phyloP scores from a whole-genome alignment of 2,888 invertebrate genomes.

The Melieria omissa region DNA sequence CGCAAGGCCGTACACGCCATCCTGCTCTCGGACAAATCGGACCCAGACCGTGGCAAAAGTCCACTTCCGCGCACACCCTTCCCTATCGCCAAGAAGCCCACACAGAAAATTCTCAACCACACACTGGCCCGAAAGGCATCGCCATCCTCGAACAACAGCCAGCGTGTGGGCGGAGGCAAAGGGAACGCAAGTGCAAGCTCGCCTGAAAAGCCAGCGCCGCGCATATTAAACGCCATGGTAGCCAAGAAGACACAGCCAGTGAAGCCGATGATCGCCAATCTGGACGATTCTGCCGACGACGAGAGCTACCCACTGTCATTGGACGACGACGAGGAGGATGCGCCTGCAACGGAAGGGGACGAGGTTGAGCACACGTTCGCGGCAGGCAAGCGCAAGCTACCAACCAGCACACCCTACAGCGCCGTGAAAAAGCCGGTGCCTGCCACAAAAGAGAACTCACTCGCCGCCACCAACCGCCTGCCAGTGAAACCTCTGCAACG shows the following conservation, averaged over 20 bases:
- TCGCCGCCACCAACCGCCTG: slow-evolving; percentile 44
- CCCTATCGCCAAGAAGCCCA: slow-evolving; percentile 32
- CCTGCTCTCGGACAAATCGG: slow-evolving; percentile 48
- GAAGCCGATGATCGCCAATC: slow-evolving; percentile 59
- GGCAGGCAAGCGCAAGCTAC: slow-evolving; percentile 23
- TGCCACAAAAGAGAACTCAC: slow-evolving; percentile 45
- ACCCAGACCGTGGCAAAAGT: neutral
- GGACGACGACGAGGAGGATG: slow-evolving; percentile 49
- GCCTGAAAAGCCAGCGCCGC: slow-evolving; percentile 58
- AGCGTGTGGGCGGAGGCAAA: neutral
- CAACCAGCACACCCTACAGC: slow-evolving; percentile 26
- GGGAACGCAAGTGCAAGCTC: slow-evolving; percentile 19
- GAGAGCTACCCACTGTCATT: slow-evolving; percentile 50
- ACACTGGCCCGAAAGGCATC: slow-evolving; percentile 28
- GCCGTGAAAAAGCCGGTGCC: slow-evolving; percentile 38
- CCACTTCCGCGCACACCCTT: neutral
- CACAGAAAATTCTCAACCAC: slow-evolving; percentile 40
- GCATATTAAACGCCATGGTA: slow-evolving; percentile 63
- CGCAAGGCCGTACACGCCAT: slow-evolving; percentile 51
- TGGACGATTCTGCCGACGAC: slow-evolving; percentile 54
- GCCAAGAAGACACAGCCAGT: slow-evolving; percentile 59
- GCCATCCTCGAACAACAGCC: neutral
- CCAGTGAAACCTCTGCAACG: slow-evolving; percentile 27
- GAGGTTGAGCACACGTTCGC: slow-evolving; percentile 36
- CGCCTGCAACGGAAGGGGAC: slow-evolving; percentile 39